A percentile compares a stretch with the other conserved stretches of the same genome.
Conservation (phyloP, 2,888 invertebrate genomes). For the Euplexia lucipara region DNA sequence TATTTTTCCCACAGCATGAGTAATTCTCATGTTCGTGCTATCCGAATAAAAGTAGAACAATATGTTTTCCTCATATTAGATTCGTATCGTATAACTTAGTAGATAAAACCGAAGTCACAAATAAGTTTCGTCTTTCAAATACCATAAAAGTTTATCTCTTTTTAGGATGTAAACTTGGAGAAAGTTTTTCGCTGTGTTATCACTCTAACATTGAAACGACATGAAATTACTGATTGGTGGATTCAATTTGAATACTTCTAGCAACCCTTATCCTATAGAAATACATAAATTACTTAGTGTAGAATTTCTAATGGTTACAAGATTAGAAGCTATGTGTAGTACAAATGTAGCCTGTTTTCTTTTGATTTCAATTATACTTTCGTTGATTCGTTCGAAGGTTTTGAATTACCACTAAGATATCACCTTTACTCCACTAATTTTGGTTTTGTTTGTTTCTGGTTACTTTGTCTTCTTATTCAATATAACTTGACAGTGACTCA, state of each 20-base stretch:
- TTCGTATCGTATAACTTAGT: slow-evolving; percentile 22
- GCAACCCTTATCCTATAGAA: no score
- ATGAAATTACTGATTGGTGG: slow-evolving; percentile 20
- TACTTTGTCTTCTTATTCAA: no score
- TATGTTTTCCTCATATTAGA: slow-evolving; percentile 6
- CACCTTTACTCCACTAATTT: no score
- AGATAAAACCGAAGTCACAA: slow-evolving; percentile 42
- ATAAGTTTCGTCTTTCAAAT: slow-evolving; percentile 47
- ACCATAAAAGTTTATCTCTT: slow-evolving; percentile 51
- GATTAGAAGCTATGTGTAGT: no score
- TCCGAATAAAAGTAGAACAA: slow-evolving; percentile 7
- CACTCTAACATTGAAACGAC: slow-evolving; percentile 15
- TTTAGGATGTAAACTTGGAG: slow-evolving; percentile 32
- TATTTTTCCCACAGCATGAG: background rate
- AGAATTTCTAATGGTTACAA: no score
- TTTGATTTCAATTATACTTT: no score
- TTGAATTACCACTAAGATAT: no score
- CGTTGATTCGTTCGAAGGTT: no score
- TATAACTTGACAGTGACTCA: no score
- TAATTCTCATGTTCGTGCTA: background rate
- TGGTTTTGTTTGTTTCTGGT: no score
- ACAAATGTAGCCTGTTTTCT: no score
- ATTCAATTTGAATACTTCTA: slow-evolving; percentile 18
- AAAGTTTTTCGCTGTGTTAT: slow-evolving; percentile 48
- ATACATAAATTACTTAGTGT: no score